phyloP scores from a whole-genome alignment of 2,888 invertebrate genomes.

The Callimorpha dominula region DNA sequence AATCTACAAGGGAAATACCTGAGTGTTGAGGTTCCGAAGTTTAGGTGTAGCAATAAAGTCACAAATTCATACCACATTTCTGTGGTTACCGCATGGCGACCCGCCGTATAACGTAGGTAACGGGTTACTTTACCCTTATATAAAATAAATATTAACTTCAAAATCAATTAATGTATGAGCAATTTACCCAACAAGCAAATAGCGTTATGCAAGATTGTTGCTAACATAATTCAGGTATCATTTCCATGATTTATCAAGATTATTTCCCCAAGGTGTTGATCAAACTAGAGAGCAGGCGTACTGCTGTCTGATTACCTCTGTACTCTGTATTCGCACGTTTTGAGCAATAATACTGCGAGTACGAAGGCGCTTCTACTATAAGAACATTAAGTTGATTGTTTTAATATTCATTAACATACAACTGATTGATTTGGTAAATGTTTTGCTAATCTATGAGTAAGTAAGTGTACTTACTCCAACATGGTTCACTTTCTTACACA shows the following conservation, averaged over 20 bases:
- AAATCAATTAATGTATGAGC: conserved; percentile 31
- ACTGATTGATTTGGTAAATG: neutral
- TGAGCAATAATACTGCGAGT: neutral
- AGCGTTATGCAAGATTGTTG: conserved; percentile 9
- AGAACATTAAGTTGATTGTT: neutral
- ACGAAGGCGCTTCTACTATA: neutral
- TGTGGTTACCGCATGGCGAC: conserved; percentile 46
- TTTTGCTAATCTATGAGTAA: neutral
- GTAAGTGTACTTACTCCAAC: neutral
- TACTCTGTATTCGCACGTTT: conserved; percentile 9
- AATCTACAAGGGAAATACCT: conserved; percentile 49
- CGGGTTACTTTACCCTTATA: conserved; percentile 29
- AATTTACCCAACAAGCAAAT: conserved; percentile 18
- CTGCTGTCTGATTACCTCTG: conserved; percentile 11
- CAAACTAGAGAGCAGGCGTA: conserved; percentile 11
- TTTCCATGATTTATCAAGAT: conserved; percentile 18
- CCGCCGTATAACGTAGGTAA: conserved; percentile 41
- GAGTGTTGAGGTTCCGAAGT: conserved; percentile 30
- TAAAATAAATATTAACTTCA: conserved; percentile 28
- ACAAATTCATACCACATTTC: conserved; percentile 49
- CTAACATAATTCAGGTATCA: conserved; percentile 17
- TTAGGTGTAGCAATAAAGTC: conserved; percentile 39
- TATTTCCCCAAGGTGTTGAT: conserved; percentile 18
- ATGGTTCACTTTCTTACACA: neutral
- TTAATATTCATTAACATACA: neutral